Conservation (phyloP, 2,797 vertebrate species). For the Ciconia nigra region DNA sequence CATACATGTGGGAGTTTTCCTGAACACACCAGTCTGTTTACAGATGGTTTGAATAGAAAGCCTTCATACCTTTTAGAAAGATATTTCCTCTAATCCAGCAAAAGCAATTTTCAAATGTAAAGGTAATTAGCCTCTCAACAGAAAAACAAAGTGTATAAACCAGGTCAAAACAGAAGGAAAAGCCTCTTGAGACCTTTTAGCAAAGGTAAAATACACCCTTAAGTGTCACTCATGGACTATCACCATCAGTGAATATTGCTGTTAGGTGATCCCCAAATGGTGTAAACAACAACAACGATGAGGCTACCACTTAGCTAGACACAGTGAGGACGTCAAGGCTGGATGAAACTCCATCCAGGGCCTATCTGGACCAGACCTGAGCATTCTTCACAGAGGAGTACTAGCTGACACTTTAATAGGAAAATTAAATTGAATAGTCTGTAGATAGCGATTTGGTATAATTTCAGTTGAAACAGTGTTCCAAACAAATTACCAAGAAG, state of each 20-base stretch:
- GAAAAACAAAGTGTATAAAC: not conserved
- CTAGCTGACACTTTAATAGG: not conserved
- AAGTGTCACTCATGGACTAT: not conserved
- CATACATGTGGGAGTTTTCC: not conserved
- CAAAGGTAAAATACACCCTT: not conserved
- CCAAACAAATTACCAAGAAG: not conserved
- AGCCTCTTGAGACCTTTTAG: not conserved
- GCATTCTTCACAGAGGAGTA: not conserved
- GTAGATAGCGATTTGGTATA: not conserved
- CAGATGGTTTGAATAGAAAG: not conserved
- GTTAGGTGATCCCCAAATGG: not conserved
- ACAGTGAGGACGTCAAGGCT: not conserved
- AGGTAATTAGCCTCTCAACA: not conserved
- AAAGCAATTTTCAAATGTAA: not conserved
- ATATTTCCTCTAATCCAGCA: not conserved
- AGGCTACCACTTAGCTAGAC: not conserved
- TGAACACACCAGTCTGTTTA: not conserved
- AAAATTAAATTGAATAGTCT: not conserved
- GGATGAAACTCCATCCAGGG: not conserved
- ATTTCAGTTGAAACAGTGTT: not conserved
- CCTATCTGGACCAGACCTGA: not conserved
- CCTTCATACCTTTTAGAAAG: not conserved
- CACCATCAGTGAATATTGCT: not conserved
- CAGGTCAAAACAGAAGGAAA: not conserved
- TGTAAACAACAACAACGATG: not conserved